Evolutionary conservation across 2,113 vertebrate genomes (phyloP), one percentile per base, ranked within the genome.

Genomic region (Poeciliopsis prolifica): DNA sequence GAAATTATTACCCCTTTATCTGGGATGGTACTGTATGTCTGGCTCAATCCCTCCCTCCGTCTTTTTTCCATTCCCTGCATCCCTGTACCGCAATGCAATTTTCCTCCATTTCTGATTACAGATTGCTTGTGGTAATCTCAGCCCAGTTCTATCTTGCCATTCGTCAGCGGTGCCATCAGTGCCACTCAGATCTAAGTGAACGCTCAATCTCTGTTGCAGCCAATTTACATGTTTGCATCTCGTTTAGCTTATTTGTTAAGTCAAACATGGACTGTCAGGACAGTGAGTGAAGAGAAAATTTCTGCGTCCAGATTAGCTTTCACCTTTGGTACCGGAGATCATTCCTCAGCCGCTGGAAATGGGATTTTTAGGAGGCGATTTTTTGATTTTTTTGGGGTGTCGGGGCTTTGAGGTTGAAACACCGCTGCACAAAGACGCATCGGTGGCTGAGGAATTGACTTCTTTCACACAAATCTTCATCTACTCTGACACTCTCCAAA

Each of bases 161-260:
- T 78, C 89, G 90, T 91, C 90, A 92, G 85, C 88, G 78, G 83
- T 26, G 79, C 88, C 85, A 79, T 86, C 84, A 69, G 85, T 71
- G 80, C 78, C 87, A 89, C 89, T 93, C 86, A 89, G 61, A 65
- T 76, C 85, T 84, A 84, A 93, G 88, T 87, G 83, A 87, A 81
- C 60, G 54, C 85, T 85, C 82, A 74, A 74, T 87, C 82, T 81
- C 70, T 61, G 75, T 70, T 11, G 10, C 65, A 3, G 19, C 63
- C 77, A 83, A 88, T 92, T 88, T 88, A 85, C 87, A 90, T 93
- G 86, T 83, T 85, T 86, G 88, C 86, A 77, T 90, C 84, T 90
- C 64, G 70, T 91, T 89, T 79, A 33, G 35, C 61, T 14, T 75
- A 48, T 82, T 87, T 77, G 72, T 81, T 2, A 77, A 72, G 71